phyloP scores from a whole-genome alignment of 2,888 invertebrate species.

The Agrilus mali region DNA sequence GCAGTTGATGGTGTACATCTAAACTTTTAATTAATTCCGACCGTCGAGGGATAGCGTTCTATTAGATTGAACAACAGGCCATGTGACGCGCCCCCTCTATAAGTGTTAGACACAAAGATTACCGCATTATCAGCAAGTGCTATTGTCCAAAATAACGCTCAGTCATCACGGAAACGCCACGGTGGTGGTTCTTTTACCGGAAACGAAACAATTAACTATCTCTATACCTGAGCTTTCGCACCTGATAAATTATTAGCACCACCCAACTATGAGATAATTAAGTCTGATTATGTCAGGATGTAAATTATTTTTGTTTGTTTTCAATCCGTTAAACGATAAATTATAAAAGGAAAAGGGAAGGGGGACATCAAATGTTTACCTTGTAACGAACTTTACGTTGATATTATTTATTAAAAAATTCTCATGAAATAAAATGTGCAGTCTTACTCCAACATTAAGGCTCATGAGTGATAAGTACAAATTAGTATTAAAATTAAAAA shows the following conservation, averaged over 20 bases:
- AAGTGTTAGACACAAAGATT: conserved; percentile 21
- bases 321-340: too few relatives aligned
- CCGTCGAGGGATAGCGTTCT: conserved; percentile 24
- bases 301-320: too few relatives aligned
- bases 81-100: conserved; percentile 26
- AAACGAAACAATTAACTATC: conserved; percentile 28
- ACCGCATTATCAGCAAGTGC: conserved; percentile 27
- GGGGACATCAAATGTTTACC: too few relatives aligned
- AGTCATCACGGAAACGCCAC: conserved; percentile 24
- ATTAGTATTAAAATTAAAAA: too few relatives aligned
- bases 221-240: conserved; percentile 25
- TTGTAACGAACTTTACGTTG: too few relatives aligned
- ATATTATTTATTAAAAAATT: too few relatives aligned
- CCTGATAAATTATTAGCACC: conserved; percentile 29
- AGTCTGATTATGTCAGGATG: too few relatives aligned
- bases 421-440: too few relatives aligned
- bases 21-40: conserved; percentile 29
- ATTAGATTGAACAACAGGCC: conserved; percentile 26
- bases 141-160: conserved; percentile 27
- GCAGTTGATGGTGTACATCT: conserved; percentile 10
- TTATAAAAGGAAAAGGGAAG: too few relatives aligned
- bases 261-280: conserved; percentile 7
- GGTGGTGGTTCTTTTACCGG: conserved; percentile 24
- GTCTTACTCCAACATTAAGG: too few relatives aligned
- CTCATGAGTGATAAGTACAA: too few relatives aligned